A percentile compares a stretch with the other conserved stretches of the same genome.
Conservation (phyloP, 2,888 invertebrate species). For the Meta bourneti region DNA sequence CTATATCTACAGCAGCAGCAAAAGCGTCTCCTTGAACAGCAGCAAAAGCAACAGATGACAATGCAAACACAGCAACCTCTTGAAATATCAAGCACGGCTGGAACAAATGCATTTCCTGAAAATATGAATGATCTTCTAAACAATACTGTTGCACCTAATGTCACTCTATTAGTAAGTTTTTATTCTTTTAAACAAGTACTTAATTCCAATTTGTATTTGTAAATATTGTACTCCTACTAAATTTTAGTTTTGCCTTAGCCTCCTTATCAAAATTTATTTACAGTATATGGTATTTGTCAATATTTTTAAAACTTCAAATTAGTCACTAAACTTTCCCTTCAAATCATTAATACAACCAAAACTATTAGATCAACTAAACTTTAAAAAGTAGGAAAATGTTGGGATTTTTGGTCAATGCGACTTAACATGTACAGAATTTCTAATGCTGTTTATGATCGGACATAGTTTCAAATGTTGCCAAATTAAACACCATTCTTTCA, state of each 20-base stretch:
- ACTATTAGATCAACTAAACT: too few species aligned
- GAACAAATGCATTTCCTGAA: conserved; percentile 78
- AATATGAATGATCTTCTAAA: conserved; percentile 92
- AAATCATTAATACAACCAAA: too few species aligned
- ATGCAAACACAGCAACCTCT: conserved; percentile 74
- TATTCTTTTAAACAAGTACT: not conserved
- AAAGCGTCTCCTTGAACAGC: conserved; percentile 82
- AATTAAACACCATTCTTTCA: too few species aligned
- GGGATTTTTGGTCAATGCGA: too few species aligned
- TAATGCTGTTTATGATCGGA: too few species aligned
- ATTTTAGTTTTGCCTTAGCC: not conserved
- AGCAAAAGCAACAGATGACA: conserved; percentile 83
- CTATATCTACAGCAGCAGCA: conserved; percentile 75
- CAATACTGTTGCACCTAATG: conserved; percentile 93
- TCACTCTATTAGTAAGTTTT: conserved; percentile 86
- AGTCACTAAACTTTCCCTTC: too few species aligned
- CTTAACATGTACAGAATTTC: too few species aligned
- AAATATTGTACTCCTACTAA: not conserved
- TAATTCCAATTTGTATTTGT: too few species aligned
- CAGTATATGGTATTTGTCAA: not conserved
- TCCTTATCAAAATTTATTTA: not conserved
- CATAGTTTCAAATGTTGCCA: too few species aligned
- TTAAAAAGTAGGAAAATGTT: too few species aligned
- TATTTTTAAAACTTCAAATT: too few species aligned
- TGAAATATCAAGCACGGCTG: conserved; percentile 36